Conservation (phyloP, 2,113 vertebrate species). For the Plecotus auritus region DNA sequence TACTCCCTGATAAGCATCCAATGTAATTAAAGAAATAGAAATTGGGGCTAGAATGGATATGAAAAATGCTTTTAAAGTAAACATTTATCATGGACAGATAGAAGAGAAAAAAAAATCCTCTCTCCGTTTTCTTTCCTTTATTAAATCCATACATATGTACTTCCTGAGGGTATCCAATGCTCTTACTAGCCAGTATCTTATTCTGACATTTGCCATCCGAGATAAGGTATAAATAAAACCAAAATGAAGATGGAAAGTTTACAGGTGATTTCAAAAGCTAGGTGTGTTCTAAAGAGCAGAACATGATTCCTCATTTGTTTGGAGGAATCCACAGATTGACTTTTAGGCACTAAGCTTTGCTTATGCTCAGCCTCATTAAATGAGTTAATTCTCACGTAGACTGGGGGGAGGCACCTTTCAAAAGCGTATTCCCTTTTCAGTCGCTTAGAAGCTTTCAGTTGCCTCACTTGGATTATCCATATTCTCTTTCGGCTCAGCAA, state of each 20-base stretch:
- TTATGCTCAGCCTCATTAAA: constrained; percentile 24
- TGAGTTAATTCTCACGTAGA: constrained; percentile 27
- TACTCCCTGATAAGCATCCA: constrained; percentile 21
- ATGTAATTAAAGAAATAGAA: constrained; percentile 32
- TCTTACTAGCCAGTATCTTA: constrained; percentile 15
- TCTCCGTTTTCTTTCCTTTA: constrained; percentile 13
- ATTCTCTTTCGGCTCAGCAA: constrained; percentile 37
- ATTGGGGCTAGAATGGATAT: constrained; percentile 11
- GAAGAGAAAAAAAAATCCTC: neutral
- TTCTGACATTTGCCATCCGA: neutral
- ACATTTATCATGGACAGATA: constrained; percentile 1
- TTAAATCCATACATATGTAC: neutral
- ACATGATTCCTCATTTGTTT: neutral
- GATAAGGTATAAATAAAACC: constrained; percentile 15
- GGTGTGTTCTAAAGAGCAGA: neutral
- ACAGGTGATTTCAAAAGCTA: neutral
- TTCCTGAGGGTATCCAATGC: neutral
- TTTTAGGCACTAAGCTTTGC: neutral
- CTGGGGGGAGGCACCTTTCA: neutral
- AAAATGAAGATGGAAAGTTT: constrained; percentile 33
- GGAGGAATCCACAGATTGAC: neutral
- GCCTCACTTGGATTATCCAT: constrained; percentile 17
- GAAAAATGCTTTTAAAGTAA: neutral
- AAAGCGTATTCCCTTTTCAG: constrained; percentile 18
- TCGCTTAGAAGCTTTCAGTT: constrained; percentile 10